Base-by-base conservation (phyloP, 2,113 vertebrate genomes). In the Coptodon rendalli region DNA sequence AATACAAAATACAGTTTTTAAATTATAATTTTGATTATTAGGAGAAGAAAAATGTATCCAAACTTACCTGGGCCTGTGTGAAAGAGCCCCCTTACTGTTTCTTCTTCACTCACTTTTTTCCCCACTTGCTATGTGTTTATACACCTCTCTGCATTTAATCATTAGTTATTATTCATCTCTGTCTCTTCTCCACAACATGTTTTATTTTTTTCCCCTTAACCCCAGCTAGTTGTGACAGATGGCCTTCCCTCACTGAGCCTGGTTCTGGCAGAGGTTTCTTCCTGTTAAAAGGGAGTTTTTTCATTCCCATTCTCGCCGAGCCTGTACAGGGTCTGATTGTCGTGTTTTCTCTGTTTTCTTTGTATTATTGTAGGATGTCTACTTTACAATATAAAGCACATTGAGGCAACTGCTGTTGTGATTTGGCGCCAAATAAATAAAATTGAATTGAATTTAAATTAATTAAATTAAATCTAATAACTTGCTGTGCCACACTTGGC, bases 141-240 rank as follows among this genome's bases (percentile, higher is more conserved):
- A 66, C 61, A 66, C 19, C 10, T 66, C 34, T 66, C 34, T 66
- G 3, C 34, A 38, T 3, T 66, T 66, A 66, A 22, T 38, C 61
- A 66, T 38, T 66, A 66, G 19, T 22, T 22, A 66, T 66, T 66
- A 38, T 13, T 66, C 5, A 66, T 8, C 34, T 66, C 34, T 66
- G 61, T n/a, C 61, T 66, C 34, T 38, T 34, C 17, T 66, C 31
- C 31, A 38, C 31, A 66, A 66, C 10, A n/a, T 66, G 61, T 22
- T 38, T 66, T 66, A 7, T 56, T n/a, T 57, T 1, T 0, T 0
- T 10, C 16, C 34, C 17, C 19, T 38, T 66, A 38, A 38, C 3
- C 34, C 61, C 61, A 66, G n/a, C 34, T 38, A n/a, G 17, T 61
- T 31, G 14, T 66, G 10, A n/a, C 31, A 66, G 2, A 66, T 38